Evolutionary conservation across 2,797 vertebrate genomes (phyloP), one percentile per base, ranked within the genome.

Genomic region (Pangasius macronema): DNA sequence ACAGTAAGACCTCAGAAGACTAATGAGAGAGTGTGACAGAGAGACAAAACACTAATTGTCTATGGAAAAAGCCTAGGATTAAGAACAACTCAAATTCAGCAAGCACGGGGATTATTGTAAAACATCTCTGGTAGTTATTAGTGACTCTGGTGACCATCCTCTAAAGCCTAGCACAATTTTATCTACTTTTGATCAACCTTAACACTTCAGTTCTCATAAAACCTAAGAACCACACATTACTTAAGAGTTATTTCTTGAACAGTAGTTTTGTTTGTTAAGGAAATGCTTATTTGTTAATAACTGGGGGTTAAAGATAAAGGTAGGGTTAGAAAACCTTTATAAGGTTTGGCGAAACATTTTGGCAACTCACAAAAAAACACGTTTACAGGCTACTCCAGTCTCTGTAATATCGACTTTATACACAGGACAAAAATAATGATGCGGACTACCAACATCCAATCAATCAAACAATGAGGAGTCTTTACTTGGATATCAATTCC

Each of bases 1-100:
- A 90, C 85, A 88, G 63, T 80, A 75, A 84, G 65, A 85, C 51
- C 79, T 83, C 76, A 53, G 61, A 51, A 87, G 88, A 82, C 82
- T 82, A 85, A 77, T 70, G 63, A 87, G 80, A 75, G 42, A 27
- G 79, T 59, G 65, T 68, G 81, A 82, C 36, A 79, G 83, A 85
- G 39, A 30, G 73, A 88, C 51, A 83, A 53, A 85, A 76, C 84
- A 68, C 11, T 46, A 61, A 57, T 51, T 80, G 83, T 89, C 20
- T 88, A 53, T 61, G 30, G 39, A 80, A 63, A 83, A 81, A 51
- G 22, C 68, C 24, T 13, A n/a, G 49, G 77, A 85, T 61, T 30
- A 85, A 77, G 46, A 86, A 53, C 42, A 53, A 27, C 55, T 16
- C 55, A 61, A 61, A 81, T 81, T 42, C 57, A 81, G 79, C 36